Conservation (phyloP, 2,113 vertebrate species). For the Anarhynchus alexandrinus region DNA sequence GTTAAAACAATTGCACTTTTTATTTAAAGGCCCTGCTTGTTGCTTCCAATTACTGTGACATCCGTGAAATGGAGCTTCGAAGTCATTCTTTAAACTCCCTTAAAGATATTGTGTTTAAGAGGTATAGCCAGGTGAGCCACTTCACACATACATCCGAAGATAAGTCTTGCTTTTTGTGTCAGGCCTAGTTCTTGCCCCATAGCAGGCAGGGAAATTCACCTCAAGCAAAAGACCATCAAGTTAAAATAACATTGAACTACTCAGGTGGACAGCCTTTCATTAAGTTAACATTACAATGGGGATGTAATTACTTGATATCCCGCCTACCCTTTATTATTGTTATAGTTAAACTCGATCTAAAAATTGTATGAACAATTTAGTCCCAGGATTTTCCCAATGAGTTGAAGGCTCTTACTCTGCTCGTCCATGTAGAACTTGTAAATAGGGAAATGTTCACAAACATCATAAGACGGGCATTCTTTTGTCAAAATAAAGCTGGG, state of each 20-base stretch:
- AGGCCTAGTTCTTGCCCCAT: slow-evolving; percentile 12
- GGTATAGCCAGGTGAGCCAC: slow-evolving; percentile 79
- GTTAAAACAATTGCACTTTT: slow-evolving; percentile 44
- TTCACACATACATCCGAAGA: background rate
- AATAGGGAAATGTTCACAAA: background rate
- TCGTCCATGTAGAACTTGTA: background rate
- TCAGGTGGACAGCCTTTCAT: slow-evolving; percentile 2
- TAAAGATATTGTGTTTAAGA: slow-evolving; percentile 85
- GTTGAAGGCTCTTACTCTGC: background rate
- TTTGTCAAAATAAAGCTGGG: background rate
- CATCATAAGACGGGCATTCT: background rate
- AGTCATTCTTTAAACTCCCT: slow-evolving; percentile 84
- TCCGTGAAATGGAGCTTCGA: slow-evolving; percentile 86
- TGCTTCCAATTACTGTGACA: slow-evolving; percentile 75
- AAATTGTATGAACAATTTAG: background rate
- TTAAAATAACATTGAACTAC: slow-evolving; percentile 10
- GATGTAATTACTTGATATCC: background rate
- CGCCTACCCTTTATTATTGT: background rate
- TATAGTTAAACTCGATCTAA: background rate
- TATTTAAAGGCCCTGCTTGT: slow-evolving; percentile 81
- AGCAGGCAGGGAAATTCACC: background rate
- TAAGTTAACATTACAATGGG: background rate
- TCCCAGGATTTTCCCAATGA: background rate
- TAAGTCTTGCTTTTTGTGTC: slow-evolving; percentile 26
- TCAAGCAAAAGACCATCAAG: background rate